Base-by-base conservation (phyloP, 2,113 vertebrate genomes). In the Chloebia gouldiae region DNA sequence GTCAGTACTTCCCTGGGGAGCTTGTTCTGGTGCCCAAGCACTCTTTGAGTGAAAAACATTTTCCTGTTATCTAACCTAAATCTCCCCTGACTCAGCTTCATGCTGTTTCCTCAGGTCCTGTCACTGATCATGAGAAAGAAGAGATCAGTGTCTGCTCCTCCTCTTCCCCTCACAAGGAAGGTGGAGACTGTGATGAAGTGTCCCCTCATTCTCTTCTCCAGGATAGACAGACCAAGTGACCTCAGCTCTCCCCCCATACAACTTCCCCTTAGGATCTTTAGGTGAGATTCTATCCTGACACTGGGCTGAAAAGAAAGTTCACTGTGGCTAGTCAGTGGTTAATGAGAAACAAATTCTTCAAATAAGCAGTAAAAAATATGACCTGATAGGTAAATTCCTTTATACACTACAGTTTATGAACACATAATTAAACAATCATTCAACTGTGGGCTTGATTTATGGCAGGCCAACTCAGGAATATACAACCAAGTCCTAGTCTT, bases 371-470 rank as follows among this genome's bases (percentile, higher is more conserved):
- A 28, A 88, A 75, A 86, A 44, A 60, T 60, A 71, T 0, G 2
- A 50, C 15, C 70, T 57, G 31, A 28, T 71, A 57, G 40, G 31
- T 45, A 86, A 19, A 51, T 77, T 95, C 11, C 35, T 77, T 81
- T 70, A 68, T 65, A 53, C 10, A 40, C n/a, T 82, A 66, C 24
- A 39, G 51, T 76, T 81, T 87, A 37, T 90, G 92, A 92, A 69
- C 57, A 60, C 23, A 17, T 90, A 83, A 95, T 96, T 92, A 88
- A 91, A 73, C 27, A 68, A 18, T 77, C 81, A 96, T 53, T 95
- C 0, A 0, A n/a, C 60, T 63, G 30, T 61, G 42, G 28, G 23
- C 51, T 89, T 97, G 86, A 96, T 96, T 94, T 95, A 92, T 91
- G 39, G 57, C 35, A 86, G 53, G 72, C 10, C 57, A 71, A 27